Evolutionary conservation across 2,113 vertebrate species (phyloP).

Genomic region (Hemibagrus wyckioides): DNA sequence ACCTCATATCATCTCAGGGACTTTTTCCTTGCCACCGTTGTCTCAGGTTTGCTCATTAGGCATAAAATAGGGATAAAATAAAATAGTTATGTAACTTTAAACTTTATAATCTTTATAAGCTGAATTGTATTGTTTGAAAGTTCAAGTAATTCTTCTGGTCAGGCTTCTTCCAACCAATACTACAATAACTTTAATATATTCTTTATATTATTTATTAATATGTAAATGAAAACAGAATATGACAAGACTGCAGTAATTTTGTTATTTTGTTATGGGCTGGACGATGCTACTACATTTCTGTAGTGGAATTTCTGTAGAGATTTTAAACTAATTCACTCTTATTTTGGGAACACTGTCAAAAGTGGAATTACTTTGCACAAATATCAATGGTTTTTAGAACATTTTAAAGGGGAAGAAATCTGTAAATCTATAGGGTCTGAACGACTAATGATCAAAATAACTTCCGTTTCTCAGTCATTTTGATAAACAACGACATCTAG

Average conservation of each 20-base stretch:
- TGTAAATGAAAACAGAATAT: neutral
- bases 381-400: neutral
- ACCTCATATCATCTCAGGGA: no score
- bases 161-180: neutral
- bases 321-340: neutral
- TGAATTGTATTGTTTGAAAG: neutral
- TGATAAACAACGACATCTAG: constrained; percentile 47
- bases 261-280: neutral
- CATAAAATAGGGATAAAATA: no score
- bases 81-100: no score
- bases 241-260: neutral
- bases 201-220: neutral
- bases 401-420: neutral
- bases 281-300: neutral
- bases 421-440: no score
- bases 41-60: no score
- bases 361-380: neutral
- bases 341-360: neutral
- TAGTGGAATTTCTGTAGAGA: neutral
- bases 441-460: no score
- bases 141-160: neutral
- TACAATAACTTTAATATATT: neutral
- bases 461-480: neutral
- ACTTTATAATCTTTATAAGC: no score
- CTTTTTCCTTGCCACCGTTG: no score